Conservation (phyloP, 2,888 invertebrate genomes). For the Synergus japonicus region DNA sequence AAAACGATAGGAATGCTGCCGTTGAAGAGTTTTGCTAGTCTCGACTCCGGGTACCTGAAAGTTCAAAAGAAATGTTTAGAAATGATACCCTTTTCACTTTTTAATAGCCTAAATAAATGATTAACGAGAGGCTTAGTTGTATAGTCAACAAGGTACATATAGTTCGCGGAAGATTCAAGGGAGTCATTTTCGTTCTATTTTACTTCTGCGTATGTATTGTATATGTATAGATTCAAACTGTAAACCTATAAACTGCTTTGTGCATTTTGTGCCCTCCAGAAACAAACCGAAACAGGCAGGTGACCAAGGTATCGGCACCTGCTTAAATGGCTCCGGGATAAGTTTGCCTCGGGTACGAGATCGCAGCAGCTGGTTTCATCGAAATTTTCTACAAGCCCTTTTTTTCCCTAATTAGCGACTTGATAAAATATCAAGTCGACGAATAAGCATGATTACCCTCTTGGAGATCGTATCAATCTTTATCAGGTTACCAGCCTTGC, state of each 20-base stretch:
- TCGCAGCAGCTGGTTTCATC: conserved; percentile 60
- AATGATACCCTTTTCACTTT: not conserved
- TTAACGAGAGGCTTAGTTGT: not conserved
- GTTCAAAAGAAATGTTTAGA: conserved; percentile 33
- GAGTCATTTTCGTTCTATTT: conserved; percentile 10
- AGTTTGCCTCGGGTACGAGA: conserved; percentile 49
- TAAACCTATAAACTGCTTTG: conserved; percentile 41
- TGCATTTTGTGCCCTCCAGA: conserved; percentile 47
- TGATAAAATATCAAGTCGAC: conserved; percentile 45
- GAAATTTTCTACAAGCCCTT: conserved; percentile 46
- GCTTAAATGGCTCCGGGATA: conserved; percentile 55
- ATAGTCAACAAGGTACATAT: not conserved
- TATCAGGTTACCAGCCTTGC: not conserved
- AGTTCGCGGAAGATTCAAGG: not conserved
- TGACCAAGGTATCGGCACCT: conserved; percentile 62
- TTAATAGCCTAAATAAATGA: not conserved
- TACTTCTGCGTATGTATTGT: not conserved
- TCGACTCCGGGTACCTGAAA: conserved; percentile 95
- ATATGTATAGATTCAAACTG: not conserved
- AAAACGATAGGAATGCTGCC: conserved; percentile 97
- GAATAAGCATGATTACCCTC: conserved; percentile 34
- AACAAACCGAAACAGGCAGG: conserved; percentile 51
- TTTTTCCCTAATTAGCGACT: conserved; percentile 52
- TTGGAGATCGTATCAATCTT: conserved; percentile 13
- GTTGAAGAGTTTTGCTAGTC: conserved; percentile 94